These are phyloP conservation scores for Hemistola chrysoprasaria DNA, from an alignment of 2,888 invertebrate genomes.

Conservation along the genomic window DNA sequence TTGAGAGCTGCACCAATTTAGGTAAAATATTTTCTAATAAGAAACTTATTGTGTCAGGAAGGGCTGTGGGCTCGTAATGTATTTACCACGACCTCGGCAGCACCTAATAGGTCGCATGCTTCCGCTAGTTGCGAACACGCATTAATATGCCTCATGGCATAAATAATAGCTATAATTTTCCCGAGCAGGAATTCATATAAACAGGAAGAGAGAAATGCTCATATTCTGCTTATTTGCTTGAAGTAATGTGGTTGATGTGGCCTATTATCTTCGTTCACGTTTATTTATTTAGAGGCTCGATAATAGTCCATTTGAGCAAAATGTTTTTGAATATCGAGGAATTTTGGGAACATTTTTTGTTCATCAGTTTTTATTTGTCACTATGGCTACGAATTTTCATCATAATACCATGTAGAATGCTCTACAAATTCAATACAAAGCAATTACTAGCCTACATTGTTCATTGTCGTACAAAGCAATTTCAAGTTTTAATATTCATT, in stretches of 20 bases:
- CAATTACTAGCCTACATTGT: no score
- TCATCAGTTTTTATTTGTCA: no score
- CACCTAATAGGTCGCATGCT: slow-evolving; percentile 35
- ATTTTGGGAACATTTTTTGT: no score
- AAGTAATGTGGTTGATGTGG: slow-evolving; percentile 22
- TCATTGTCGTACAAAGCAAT: no score
- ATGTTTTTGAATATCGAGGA: no score
- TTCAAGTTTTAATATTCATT: no score
- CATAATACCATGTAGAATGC: no score
- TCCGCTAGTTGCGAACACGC: slow-evolving; percentile 32
- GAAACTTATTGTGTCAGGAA: slow-evolving; percentile 4
- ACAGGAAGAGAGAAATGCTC: slow-evolving; percentile 30
- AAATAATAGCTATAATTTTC: slow-evolving; percentile 41
- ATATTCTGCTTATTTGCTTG: slow-evolving; percentile 32
- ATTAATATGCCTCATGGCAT: slow-evolving; percentile 42
- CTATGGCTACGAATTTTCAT: no score
- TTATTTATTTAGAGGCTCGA: no score
- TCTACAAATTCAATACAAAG: no score
- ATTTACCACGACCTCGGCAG: slow-evolving; percentile 26
- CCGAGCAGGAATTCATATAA: slow-evolving; percentile 40
- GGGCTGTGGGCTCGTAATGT: slow-evolving; percentile 24
- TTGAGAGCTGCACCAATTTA: no score
- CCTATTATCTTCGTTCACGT: slow-evolving; percentile 20
- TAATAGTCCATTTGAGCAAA: no score
- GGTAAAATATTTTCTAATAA: slow-evolving; percentile 1